phyloP scores from a whole-genome alignment of 2,113 vertebrate species.

The Pterocles orientalis region DNA sequence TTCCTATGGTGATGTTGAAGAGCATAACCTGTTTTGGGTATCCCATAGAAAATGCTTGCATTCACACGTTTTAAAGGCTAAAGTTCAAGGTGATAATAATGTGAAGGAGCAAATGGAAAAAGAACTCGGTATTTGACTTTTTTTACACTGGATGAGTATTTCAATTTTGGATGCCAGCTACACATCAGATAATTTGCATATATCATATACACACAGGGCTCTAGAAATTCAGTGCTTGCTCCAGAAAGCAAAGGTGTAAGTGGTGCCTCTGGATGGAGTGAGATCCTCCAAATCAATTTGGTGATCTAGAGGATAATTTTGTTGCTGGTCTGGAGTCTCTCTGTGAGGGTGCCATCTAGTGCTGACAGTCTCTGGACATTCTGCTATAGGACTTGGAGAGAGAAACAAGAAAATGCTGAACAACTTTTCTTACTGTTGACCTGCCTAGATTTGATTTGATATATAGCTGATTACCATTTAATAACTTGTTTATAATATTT shows the following conservation, averaged over 20 bases:
- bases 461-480: not conserved
- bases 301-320: accelerated
- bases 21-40: not conserved
- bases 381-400: not conserved
- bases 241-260: not conserved
- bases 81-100: not conserved
- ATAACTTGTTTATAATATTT: too few species aligned
- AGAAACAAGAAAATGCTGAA: not conserved
- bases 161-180: not conserved
- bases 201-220: not conserved
- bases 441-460: not conserved
- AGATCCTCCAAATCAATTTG: not conserved
- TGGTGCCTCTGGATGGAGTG: not conserved
- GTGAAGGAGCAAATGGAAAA: not conserved
- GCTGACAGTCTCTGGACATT: not conserved
- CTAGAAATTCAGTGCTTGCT: not conserved
- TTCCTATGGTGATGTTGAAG: not conserved
- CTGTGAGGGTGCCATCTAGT: conserved; percentile 32
- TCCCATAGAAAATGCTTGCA: not conserved
- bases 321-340: not conserved
- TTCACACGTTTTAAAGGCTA: not conserved
- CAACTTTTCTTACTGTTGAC: not conserved
- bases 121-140: not conserved
- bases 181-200: not conserved
- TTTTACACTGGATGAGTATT: not conserved